These are phyloP conservation scores for Otolemur garnettii DNA, from an alignment of 2,113 vertebrate species.

Conservation along the genomic window DNA sequence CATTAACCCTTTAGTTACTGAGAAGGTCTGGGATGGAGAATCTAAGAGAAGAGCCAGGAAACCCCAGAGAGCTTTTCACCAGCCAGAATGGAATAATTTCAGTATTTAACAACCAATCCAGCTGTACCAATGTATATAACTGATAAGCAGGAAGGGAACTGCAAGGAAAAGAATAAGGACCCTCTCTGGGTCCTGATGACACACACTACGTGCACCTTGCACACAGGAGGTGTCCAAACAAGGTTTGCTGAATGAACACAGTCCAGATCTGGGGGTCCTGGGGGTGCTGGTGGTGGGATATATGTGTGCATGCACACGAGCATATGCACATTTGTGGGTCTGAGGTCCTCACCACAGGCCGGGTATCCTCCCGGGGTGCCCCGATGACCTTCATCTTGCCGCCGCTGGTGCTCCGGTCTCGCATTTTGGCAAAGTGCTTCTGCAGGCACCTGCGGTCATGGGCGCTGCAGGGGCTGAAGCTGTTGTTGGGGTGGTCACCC, in stretches of 20 bases:
- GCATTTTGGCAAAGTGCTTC: constrained; percentile 90
- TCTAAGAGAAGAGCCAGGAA: constrained; percentile 17
- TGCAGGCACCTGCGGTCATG: constrained; percentile 95
- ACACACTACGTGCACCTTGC: neutral
- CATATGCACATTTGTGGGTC: neutral
- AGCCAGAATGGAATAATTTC: neutral
- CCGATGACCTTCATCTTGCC: constrained; percentile 91
- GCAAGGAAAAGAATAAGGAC: neutral
- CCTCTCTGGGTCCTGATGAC: neutral
- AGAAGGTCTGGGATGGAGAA: neutral
- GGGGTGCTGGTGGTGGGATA: neutral
- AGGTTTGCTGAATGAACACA: neutral
- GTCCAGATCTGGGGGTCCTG: neutral
- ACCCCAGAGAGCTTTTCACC: neutral
- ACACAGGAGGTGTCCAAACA: neutral
- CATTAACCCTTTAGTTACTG: neutral
- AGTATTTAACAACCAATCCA: neutral
- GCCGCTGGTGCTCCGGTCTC: constrained; percentile 87
- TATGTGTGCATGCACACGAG: too few species aligned
- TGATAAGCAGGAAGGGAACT: neutral
- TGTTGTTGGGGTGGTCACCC: constrained; percentile 93
- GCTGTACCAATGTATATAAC: neutral
- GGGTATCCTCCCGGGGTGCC: constrained; percentile 88
- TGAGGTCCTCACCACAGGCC: constrained; percentile 87
- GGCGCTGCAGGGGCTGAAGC: constrained; percentile 93